A percentile compares a stretch with the other conserved stretches of the same genome.
phyloP scores from a whole-genome alignment of 2,113 vertebrate genomes.

The Petroica traversi region DNA sequence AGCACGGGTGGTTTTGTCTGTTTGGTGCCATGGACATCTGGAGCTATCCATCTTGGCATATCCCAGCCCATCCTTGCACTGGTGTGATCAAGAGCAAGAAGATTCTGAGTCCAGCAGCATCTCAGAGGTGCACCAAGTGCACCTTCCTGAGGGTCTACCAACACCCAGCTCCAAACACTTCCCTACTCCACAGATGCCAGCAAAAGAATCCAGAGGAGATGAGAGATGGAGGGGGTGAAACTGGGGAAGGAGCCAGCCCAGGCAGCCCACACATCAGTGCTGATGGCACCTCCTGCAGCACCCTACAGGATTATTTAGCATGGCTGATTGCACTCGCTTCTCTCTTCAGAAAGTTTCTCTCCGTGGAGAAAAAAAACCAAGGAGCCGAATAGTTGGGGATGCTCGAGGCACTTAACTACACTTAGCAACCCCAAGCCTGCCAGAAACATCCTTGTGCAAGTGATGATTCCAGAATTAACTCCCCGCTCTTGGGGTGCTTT shows the following conservation, averaged over 20 bases:
- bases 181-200: background rate
- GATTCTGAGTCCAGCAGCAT: background rate
- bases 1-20: accelerated
- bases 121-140: background rate
- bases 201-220: background rate
- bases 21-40: background rate
- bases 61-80: accelerated
- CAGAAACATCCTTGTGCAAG: slow-evolving; percentile 43
- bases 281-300: background rate
- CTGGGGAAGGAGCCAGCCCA: background rate
- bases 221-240: background rate
- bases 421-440: slow-evolving; percentile 51
- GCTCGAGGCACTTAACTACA: slow-evolving; percentile 61
- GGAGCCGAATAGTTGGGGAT: background rate
- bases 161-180: background rate
- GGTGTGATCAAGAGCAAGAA: background rate
- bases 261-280: background rate
- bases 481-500: background rate
- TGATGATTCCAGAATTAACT: slow-evolving; percentile 47
- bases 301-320: background rate
- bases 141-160: background rate
- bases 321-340: background rate
- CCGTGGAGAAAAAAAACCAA: background rate
- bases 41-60: background rate
- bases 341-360: slow-evolving; percentile 39